Base-by-base conservation (phyloP, 2,888 invertebrate genomes). In the Leptopilina drosophilae region DNA sequence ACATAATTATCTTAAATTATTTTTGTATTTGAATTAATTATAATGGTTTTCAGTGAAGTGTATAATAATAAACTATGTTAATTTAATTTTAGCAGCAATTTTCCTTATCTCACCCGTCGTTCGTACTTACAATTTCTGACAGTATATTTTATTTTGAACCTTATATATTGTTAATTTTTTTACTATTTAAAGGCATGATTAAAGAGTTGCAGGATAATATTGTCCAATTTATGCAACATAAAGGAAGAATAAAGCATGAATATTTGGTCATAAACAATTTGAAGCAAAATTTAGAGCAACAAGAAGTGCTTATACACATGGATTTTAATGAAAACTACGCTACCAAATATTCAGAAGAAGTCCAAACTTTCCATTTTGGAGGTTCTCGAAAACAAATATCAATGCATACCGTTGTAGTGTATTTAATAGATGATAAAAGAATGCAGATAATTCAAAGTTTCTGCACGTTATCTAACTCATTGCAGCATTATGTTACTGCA, bases 321-420 rank as follows among this genome's bases (percentile, higher is more conserved):
- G 88, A 92, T 81, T 92, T 92, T 82, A 85, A 87, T 5, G 91
- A 92, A 85, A 92, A 92, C 77, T 91, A 87, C 83, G 79, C 77
- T 5, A 86, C 87, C 49, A 89, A 89, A 81, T 89, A 89, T 84
- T 80, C 80, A 64, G 77, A 86, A 78, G 91, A 92, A 82, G 89
- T 91, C 66, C 91, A 92, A 79, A 83, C 88, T 7, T 87, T 87
- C 77, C 90, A 90, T 87, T 91, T 91, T 84, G 89, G 90, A 9
- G 90, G 89, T 49, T 89, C 89, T 11, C 77, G 89, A 59, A 77
- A 66, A 42, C 89, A 89, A 82, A 84, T 90, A 6, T 88, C 87
- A 75, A 84, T 92, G 33, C 91, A 91, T 81, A 90, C 90, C 46
- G 90, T 89, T 6, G 89, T 91, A 15, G 80, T 88, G 12, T 91